Percentiles rank a stretch among this genome's conserved stretches.
Conservation (phyloP, 1,140 invertebrate genomes). For the Polyergus mexicanus region DNA sequence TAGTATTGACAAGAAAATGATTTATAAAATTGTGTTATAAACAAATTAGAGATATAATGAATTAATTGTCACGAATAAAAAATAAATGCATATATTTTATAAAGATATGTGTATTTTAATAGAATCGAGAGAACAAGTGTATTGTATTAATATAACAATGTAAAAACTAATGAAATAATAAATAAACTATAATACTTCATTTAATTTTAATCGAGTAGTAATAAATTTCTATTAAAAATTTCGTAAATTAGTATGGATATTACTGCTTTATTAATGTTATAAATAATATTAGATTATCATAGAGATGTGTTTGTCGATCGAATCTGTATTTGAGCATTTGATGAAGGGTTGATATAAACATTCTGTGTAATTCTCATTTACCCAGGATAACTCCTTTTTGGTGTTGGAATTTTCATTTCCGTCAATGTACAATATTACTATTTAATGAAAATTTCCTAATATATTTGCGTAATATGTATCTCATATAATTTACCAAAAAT, state of each 20-base stretch:
- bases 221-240: conserved; percentile 22
- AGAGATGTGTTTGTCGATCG: conserved; percentile 1
- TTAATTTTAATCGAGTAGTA: conserved; percentile 17
- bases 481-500: neutral
- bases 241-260: conserved; percentile 24
- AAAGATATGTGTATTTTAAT: conserved; percentile 1
- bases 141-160: conserved; percentile 5
- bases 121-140: neutral
- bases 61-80: neutral
- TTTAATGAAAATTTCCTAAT: neutral
- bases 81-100: neutral
- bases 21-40: neutral
- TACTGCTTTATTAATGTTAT: conserved; percentile 16
- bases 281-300: neutral
- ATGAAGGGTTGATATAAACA: neutral
- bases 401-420: too few species aligned
- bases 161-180: neutral
- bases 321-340: neutral
- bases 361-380: too few species aligned
- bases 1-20: neutral
- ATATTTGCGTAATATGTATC: conserved; percentile 13
- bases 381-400: too few species aligned
- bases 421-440: neutral
- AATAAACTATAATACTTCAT: neutral
- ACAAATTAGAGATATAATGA: conserved; percentile 12